Evolutionary conservation across 2,888 invertebrate species (phyloP).

Genomic region (Eupithecia centaureata): DNA sequence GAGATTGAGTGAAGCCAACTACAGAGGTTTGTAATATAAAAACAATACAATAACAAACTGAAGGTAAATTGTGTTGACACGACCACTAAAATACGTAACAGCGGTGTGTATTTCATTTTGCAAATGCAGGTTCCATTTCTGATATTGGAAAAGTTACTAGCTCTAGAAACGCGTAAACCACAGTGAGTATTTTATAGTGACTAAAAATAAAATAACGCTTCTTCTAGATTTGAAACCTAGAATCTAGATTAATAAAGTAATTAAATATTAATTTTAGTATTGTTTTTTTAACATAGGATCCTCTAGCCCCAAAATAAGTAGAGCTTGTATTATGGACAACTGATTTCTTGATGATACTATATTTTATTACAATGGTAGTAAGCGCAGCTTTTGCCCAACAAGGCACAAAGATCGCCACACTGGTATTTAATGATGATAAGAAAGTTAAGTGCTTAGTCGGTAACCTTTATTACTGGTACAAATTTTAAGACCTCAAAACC

Average conservation of each 20-base stretch:
- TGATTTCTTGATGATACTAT: too few relatives aligned
- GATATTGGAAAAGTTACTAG: constrained; percentile 52
- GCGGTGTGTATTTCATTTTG: constrained; percentile 49
- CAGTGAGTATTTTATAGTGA: neutral
- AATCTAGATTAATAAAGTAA: neutral
- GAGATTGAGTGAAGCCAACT: neutral
- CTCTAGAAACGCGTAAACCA: neutral
- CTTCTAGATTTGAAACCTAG: neutral
- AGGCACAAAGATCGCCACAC: neutral
- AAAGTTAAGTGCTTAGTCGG: neutral
- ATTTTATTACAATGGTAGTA: too few relatives aligned
- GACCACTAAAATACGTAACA: constrained; percentile 37
- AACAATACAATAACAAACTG: neutral
- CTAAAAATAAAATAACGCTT: neutral
- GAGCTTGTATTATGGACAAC: too few relatives aligned
- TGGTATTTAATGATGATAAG: neutral
- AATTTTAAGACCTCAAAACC: neutral
- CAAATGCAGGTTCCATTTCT: constrained; percentile 55
- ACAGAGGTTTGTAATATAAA: neutral
- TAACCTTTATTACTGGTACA: neutral
- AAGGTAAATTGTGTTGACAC: constrained; percentile 24
- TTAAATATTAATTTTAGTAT: neutral
- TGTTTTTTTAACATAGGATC: neutral
- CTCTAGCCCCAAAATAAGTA: neutral
- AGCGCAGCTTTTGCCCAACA: too few relatives aligned